Evolutionary conservation across 2,888 invertebrate species (phyloP).

Genomic region (Melinaea menophilus): DNA sequence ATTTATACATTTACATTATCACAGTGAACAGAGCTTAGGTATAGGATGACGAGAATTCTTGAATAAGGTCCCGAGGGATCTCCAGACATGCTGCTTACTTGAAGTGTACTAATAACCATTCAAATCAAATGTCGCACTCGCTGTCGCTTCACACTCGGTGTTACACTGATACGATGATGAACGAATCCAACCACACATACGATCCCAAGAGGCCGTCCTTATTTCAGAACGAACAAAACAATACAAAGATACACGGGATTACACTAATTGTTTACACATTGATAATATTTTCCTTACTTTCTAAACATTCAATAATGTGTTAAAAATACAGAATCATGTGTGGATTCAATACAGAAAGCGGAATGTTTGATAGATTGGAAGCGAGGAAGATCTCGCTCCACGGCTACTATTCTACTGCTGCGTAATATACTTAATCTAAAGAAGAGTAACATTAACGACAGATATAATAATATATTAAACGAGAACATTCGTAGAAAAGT

Average conservation of each 20-base stretch:
- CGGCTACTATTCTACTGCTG: too few relatives aligned
- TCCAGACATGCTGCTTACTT: neutral
- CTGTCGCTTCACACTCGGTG: neutral
- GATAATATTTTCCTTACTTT: conserved; percentile 21
- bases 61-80: conserved; percentile 18
- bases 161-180: neutral
- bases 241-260: conserved; percentile 12
- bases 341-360: conserved; percentile 39
- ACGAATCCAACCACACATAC: neutral
- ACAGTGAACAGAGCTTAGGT: conserved; percentile 61
- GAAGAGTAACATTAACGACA: conserved; percentile 4
- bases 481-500: too few relatives aligned
- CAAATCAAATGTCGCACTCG: too few relatives aligned
- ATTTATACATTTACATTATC: conserved; percentile 44
- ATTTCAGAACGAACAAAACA: conserved; percentile 15
- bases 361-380: conserved; percentile 41
- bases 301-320: conserved; percentile 32
- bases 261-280: conserved; percentile 25
- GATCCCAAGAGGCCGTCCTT: conserved; percentile 6
- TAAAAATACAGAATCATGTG: conserved; percentile 27
- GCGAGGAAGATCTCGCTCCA: too few relatives aligned
- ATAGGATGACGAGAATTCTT: conserved; percentile 32
- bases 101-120: too few relatives aligned
- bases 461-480: too few relatives aligned
- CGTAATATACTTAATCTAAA: conserved; percentile 14